phyloP scores from a whole-genome alignment of 2,797 vertebrate species.

The Etheostoma perlongum region DNA sequence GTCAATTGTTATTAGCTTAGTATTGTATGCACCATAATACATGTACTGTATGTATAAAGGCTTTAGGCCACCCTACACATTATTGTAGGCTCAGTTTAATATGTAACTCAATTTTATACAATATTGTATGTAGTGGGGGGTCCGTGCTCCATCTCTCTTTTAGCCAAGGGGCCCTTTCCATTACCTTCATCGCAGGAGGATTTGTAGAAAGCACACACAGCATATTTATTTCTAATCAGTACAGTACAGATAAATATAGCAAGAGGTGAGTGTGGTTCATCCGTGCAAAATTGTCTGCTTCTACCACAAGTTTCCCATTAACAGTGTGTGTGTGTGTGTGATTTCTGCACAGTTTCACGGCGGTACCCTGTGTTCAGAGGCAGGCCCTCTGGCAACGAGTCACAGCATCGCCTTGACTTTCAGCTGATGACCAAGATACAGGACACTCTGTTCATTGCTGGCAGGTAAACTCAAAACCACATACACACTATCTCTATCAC shows the following conservation, averaged over 20 bases:
- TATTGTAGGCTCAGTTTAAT: no score
- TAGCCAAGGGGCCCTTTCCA: neutral
- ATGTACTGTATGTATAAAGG: no score
- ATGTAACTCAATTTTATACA: no score
- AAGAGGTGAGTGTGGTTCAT: constrained; percentile 13
- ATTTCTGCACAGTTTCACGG: constrained; percentile 92
- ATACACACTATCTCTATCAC: constrained; percentile 85
- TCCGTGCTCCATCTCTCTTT: no score
- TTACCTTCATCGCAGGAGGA: constrained; percentile 79
- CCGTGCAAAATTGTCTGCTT: neutral
- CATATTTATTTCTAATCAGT: constrained; percentile 87
- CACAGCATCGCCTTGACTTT: constrained; percentile 98
- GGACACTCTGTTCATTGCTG: constrained; percentile 99
- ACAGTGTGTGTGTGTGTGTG: constrained; percentile 61
- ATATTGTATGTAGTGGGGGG: no score
- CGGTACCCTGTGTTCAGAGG: constrained; percentile 99
- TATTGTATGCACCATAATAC: no score
- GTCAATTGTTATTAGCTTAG: no score
- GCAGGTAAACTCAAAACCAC: constrained; percentile 92
- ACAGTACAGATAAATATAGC: constrained; percentile 70
- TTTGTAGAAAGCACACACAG: constrained; percentile 88
- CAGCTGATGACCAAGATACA: constrained; percentile 99
- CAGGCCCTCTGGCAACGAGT: constrained; percentile 98
- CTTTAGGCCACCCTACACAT: no score
- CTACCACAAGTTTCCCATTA: constrained; percentile 1